Base-by-base conservation (phyloP, 2,888 invertebrate species). In the Hesperia comma region DNA sequence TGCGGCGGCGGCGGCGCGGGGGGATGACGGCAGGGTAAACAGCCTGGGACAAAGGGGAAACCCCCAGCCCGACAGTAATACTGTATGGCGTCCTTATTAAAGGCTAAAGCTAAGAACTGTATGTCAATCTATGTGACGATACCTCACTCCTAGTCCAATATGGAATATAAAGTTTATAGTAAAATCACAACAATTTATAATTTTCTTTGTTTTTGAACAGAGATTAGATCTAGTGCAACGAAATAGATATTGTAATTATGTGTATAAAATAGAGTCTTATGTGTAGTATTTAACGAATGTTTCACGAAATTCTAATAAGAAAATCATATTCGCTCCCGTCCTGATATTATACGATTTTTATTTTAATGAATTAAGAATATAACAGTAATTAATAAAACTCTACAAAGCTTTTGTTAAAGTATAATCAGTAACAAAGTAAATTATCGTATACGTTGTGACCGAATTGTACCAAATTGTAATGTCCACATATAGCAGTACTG, bases 51-150 rank as follows among this genome's bases (percentile, higher is more conserved):
- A 93, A 74, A 86, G 94, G 73, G 94, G 94, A n/a, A 94, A 94
- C 72, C 94, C 93, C 17, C 94, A 94, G 74, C 94, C 94, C 69
- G 94, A 94, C 70, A 93, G 94, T 73, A 95, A 96, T 81, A 95
- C 95, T 54, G 96, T 96, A 62, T 96, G 96, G 96, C 92, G 96
- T 86, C 96, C 96, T 74, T 96, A 96, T 92, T 96, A 93, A 92
- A 84, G 76, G 26, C 56, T 56, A 51, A 26, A 53, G 53, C 15
- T n/a, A 46, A 40, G 51, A 19, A 32, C 57, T 17, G 32, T 26
- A 32, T 56, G 26, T 32, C 15, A 60, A 66, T 66, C 53, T 43
- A 60, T 41, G 7, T 66, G 66, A 70, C 51, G 63, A 70, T 71
- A 71, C 73, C 69, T 70, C 70, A 68, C 49, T 49, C 14, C 67